Evolutionary conservation across 2,888 invertebrate species (phyloP).

Genomic region (Stegana nigrithorax): DNA sequence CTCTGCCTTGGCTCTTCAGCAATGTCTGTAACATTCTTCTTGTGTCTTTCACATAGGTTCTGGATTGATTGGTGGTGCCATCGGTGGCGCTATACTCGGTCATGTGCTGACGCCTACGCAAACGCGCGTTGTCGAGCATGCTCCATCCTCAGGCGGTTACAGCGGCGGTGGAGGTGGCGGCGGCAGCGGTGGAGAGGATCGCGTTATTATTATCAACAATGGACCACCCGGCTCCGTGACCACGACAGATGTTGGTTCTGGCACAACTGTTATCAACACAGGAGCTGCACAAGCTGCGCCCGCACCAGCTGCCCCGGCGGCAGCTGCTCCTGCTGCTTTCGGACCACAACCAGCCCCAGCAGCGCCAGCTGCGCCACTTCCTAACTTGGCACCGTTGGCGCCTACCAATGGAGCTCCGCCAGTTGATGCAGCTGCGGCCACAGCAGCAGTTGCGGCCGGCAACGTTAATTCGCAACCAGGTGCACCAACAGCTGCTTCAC

Average conservation of each 20-base stretch:
- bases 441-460: conserved; percentile 5
- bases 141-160: conserved; percentile 29
- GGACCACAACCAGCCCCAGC: conserved; percentile 29
- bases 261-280: conserved; percentile 57
- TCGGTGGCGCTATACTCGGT: conserved; percentile 64
- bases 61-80: conserved; percentile 62
- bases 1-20: background rate
- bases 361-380: background rate
- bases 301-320: conserved; percentile 2
- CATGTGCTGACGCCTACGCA: conserved; percentile 64
- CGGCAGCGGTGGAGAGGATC: conserved; percentile 51
- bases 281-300: conserved; percentile 28
- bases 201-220: conserved; percentile 66
- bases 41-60: conserved; percentile 50
- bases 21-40: background rate
- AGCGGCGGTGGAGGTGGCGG: conserved; percentile 29
- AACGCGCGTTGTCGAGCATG: conserved; percentile 49
- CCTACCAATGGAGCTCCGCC: conserved; percentile 17
- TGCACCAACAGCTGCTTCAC: conserved; percentile 25
- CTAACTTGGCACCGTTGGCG: background rate
- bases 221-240: conserved; percentile 65
- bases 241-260: conserved; percentile 50
- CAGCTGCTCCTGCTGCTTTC: background rate
- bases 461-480: conserved; percentile 12
- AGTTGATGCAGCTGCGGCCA: conserved; percentile 13